Conservation (phyloP, 2,113 vertebrate species). For the Sapayoa aenigma region DNA sequence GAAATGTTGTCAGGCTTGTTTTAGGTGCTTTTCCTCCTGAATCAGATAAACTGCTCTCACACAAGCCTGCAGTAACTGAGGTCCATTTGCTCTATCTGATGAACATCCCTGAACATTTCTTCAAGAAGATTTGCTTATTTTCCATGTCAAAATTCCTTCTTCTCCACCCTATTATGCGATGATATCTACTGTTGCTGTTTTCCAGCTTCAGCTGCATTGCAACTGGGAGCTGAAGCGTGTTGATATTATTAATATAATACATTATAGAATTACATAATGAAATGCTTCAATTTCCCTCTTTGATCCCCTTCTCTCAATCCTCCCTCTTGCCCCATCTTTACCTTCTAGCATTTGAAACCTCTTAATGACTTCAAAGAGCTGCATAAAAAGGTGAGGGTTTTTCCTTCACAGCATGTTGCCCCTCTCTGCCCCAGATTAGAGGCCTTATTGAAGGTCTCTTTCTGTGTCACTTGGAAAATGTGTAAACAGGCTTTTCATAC, state of each 20-base stretch:
- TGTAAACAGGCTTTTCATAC: background rate
- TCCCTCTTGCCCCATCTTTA: background rate
- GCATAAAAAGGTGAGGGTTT: background rate
- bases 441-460: background rate
- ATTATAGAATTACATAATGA: background rate
- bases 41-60: background rate
- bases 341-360: background rate
- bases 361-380: background rate
- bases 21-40: background rate
- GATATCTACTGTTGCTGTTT: background rate
- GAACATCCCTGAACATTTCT: background rate
- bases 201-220: background rate
- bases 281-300: background rate
- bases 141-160: background rate
- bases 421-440: background rate
- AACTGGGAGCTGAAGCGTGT: background rate
- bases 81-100: background rate
- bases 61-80: background rate
- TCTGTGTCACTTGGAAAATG: background rate
- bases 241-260: background rate
- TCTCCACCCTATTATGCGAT: background rate
- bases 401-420: background rate
- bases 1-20: background rate
- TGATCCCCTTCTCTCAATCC: background rate
- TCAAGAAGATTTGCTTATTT: background rate